Evolutionary conservation across 2,888 invertebrate species (phyloP).

Genomic region (Thumatha senex): DNA sequence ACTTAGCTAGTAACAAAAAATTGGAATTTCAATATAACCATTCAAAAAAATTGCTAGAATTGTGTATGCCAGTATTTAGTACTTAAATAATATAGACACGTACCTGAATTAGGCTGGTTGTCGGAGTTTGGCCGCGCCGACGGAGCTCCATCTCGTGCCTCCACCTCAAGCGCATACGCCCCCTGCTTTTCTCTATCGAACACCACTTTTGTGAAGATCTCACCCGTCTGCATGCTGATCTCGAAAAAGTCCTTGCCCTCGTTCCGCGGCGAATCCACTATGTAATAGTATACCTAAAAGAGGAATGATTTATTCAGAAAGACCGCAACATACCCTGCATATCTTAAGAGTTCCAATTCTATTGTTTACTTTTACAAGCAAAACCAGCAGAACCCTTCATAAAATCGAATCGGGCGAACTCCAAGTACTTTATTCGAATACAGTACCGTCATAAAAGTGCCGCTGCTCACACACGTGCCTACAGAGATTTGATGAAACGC

Average conservation of each 20-base stretch:
- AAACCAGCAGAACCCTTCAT: slow-evolving; percentile 31
- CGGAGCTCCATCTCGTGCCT: slow-evolving; percentile 98
- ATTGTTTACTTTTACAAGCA: slow-evolving; percentile 45
- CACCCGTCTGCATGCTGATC: slow-evolving; percentile 97
- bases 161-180: slow-evolving; percentile 98
- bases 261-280: slow-evolving; percentile 95
- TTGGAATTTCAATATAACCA: too few species aligned
- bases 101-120: slow-evolving; percentile 97
- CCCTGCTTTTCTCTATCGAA: slow-evolving; percentile 99
- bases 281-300: slow-evolving; percentile 94
- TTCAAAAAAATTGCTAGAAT: too few species aligned
- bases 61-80: not conserved
- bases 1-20: too few species aligned
- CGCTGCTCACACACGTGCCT: slow-evolving; percentile 12
- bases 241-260: slow-evolving; percentile 98
- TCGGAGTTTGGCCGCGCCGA: slow-evolving; percentile 97
- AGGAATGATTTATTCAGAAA: slow-evolving; percentile 49
- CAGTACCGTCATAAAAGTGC: slow-evolving; percentile 24
- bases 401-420: slow-evolving; percentile 25
- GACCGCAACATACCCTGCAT: slow-evolving; percentile 42
- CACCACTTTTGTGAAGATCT: slow-evolving; percentile 96
- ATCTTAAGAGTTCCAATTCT: slow-evolving; percentile 40
- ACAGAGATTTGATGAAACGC: slow-evolving; percentile 16
- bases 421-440: slow-evolving; percentile 21
- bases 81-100: slow-evolving; percentile 5